phyloP scores from a whole-genome alignment of 2,797 vertebrate genomes.

The Poliocrania exsul region DNA sequence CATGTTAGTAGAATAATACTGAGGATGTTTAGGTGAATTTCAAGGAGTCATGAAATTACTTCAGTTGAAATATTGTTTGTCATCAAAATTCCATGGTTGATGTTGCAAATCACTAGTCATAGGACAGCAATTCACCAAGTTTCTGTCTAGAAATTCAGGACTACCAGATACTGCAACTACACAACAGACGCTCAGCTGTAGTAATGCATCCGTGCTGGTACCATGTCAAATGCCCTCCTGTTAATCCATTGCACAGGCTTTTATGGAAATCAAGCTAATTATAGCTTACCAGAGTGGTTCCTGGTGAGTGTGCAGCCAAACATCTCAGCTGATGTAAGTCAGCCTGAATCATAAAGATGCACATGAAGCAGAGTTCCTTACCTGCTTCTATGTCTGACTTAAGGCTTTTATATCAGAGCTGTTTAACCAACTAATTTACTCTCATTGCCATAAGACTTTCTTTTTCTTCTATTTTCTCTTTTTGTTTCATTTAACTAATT shows the following conservation, averaged over 20 bases:
- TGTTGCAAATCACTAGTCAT: not conserved
- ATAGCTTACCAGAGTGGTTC: not conserved
- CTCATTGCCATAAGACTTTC: not conserved
- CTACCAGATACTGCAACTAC: not conserved
- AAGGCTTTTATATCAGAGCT: not conserved
- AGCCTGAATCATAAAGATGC: not conserved
- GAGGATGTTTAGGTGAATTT: not conserved
- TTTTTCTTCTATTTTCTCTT: not conserved
- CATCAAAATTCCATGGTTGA: not conserved
- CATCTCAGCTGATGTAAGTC: not conserved
- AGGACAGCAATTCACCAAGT: not conserved
- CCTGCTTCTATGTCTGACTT: not conserved
- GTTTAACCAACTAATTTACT: not conserved
- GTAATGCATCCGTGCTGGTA: not conserved
- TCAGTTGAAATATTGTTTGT: not conserved
- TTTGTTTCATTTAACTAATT: not conserved
- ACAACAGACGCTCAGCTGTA: not conserved
- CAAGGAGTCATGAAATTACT: not conserved
- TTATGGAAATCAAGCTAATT: not conserved
- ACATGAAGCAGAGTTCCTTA: not conserved
- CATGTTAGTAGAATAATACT: not conserved
- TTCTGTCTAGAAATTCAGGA: not conserved
- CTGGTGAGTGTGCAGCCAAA: not conserved
- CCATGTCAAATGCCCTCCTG: not conserved
- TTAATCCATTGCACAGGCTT: not conserved